phyloP scores from a whole-genome alignment of 2,888 invertebrate species.

The Acanthosepion lycidas region DNA sequence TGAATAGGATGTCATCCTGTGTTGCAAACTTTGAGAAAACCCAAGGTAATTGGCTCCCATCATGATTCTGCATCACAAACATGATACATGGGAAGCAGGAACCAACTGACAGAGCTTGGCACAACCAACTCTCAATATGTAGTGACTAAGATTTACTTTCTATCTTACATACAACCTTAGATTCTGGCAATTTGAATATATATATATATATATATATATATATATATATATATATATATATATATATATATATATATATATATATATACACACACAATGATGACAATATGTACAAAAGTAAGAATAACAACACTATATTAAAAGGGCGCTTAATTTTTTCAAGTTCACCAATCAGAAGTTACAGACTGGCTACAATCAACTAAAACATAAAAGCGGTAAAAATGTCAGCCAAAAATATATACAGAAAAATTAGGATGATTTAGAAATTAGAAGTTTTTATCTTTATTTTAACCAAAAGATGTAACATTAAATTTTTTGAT shows the following conservation, averaged over 20 bases:
- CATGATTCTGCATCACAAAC: constrained; percentile 17
- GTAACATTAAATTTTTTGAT: neutral
- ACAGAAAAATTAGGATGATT: neutral
- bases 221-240: neutral
- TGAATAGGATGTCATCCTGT: neutral
- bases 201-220: too few species aligned
- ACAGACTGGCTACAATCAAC: neutral
- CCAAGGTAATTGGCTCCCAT: constrained; percentile 23
- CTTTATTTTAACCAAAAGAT: neutral
- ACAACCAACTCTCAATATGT: neutral
- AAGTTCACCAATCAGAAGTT: neutral
- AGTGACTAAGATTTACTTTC: constrained; percentile 14
- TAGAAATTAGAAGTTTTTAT: neutral
- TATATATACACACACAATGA: neutral
- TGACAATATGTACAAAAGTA: neutral
- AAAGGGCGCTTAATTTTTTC: neutral
- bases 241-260: neutral
- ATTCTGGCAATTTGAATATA: too few species aligned
- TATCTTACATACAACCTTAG: neutral
- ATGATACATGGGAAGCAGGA: constrained; percentile 3
- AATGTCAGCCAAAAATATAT: neutral
- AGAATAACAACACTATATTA: neutral
- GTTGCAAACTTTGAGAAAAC: constrained; percentile 33
- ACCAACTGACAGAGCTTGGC: neutral
- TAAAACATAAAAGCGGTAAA: neutral